Conservation (phyloP, 1,140 invertebrate species). For the Drosophila chauvacae region DNA sequence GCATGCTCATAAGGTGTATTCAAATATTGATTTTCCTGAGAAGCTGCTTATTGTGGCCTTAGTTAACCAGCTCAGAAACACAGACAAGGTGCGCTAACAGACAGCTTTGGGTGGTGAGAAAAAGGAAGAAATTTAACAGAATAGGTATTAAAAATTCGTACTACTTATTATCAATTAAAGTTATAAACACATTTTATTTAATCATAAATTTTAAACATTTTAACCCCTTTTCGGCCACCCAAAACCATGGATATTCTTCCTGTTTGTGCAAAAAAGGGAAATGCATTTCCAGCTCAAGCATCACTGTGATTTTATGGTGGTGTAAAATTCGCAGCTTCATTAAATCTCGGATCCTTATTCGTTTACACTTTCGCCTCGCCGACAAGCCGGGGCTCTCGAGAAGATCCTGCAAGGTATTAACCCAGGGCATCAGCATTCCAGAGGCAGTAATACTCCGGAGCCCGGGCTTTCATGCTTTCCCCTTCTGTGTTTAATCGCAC, state of each 20-base stretch:
- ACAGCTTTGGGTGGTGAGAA: not conserved
- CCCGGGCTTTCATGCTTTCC: slow-evolving; percentile 4
- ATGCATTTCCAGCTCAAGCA: slow-evolving; percentile 17
- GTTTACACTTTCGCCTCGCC: slow-evolving; percentile 10
- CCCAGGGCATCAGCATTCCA: slow-evolving; percentile 21
- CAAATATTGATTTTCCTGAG: slow-evolving; percentile 33
- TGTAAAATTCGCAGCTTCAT: slow-evolving; percentile 31
- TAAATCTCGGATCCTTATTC: slow-evolving; percentile 41
- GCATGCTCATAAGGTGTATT: slow-evolving; percentile 31
- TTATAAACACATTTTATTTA: not conserved
- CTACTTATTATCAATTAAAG: not conserved
- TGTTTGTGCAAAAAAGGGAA: not conserved
- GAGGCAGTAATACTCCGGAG: slow-evolving; percentile 10
- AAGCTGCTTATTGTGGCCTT: slow-evolving; percentile 13
- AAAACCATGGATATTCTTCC: not conserved
- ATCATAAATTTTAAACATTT: not conserved
- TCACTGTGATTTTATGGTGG: slow-evolving; percentile 13
- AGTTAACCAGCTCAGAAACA: slow-evolving; percentile 1
- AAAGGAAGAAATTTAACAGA: not conserved
- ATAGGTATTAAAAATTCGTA: not conserved
- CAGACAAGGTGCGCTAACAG: not conserved
- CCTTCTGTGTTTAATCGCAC: slow-evolving; percentile 15
- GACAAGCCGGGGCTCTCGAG: slow-evolving; percentile 1
- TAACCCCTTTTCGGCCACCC: too few species aligned
- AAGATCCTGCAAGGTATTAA: slow-evolving; percentile 27